Conservation (phyloP, 2,888 invertebrate species). For the Camptogramma bilineatum region DNA sequence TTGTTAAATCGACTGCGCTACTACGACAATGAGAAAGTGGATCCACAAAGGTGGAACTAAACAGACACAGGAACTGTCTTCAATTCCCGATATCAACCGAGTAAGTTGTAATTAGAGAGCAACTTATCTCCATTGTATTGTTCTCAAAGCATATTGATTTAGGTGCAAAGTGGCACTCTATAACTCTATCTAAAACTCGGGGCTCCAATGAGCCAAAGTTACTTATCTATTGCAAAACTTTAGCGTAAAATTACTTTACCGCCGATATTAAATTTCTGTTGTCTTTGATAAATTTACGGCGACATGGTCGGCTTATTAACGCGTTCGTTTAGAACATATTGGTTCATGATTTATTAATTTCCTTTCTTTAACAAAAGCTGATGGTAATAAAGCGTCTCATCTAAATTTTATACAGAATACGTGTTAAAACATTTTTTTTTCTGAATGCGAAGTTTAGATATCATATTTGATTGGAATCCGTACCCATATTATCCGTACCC, state of each 20-base stretch:
- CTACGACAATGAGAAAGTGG: conserved; percentile 5
- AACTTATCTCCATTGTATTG: conserved; percentile 55
- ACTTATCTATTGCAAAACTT: conserved; percentile 80
- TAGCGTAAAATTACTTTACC: conserved; percentile 76
- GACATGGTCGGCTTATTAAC: conserved; percentile 66
- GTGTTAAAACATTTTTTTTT: neutral
- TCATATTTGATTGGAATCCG: too few species aligned
- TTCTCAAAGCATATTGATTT: conserved; percentile 71
- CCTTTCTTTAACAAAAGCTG: conserved; percentile 35
- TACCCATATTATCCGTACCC: too few species aligned
- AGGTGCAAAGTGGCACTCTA: conserved; percentile 67
- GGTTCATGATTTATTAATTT: conserved; percentile 48
- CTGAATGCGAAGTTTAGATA: neutral
- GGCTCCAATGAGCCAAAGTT: conserved; percentile 67
- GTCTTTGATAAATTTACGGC: conserved; percentile 73
- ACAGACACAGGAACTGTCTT: conserved; percentile 16
- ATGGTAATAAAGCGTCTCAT: conserved; percentile 22
- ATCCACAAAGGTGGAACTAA: conserved; percentile 12
- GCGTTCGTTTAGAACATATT: conserved; percentile 58
- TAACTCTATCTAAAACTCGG: conserved; percentile 65
- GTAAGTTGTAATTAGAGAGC: conserved; percentile 50
- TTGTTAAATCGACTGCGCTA: neutral
- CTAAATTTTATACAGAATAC: conserved; percentile 12
- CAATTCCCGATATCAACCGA: conserved; percentile 45
- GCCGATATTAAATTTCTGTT: conserved; percentile 81